Evolutionary conservation across 35 echinoderm and acorn worm species (phyloP), one percentile per base, ranked within the genome.

Genomic region (Apostichopus japonicus): DNA sequence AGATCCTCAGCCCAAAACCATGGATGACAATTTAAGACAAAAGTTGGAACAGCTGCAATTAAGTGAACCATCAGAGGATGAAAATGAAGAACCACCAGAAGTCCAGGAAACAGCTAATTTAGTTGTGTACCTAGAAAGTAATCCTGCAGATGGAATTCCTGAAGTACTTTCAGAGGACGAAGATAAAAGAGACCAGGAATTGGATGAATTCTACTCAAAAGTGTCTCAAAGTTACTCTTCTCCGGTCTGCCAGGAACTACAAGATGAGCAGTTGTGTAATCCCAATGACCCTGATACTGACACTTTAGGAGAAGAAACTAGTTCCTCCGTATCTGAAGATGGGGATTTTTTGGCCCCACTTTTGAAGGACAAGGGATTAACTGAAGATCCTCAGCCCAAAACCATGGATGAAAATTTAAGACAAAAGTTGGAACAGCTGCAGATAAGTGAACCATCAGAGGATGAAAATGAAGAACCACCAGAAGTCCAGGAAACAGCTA

Each of bases 321-420:
- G 57, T 5, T 61, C 57, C 13, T 75, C 57, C 16, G 10, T 10
- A 73, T 90, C 93, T 57, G 56, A 57, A 52, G 54, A 79, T 79
- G 89, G 77, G 0, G 93, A 94, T 16, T 52, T 82, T 56, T 54
- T 82, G 44, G 15, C 33, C 16, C 44, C 25, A 82, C 22, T 82
- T n/a, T 82, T 44, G 14, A 17, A 15, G 23, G 79, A 82, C 4
- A 82, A 51, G n/a, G 79, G 79, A 19, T 56, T 82, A 24, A 5
- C 79, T 82, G 79, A 82, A 5, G 21, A 82, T 25, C 14, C 14
- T 6, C 79, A 6, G 44, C 71, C 71, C 15, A 19, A 19, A 19
- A 75, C 71, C 8, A 75, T 83, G 55, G 79, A 92, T 81, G 16
- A n/a, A 10, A 55, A 81, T n/a, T 23, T 44, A 24, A 78, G 72